Evolutionary conservation across 2,888 invertebrate species (phyloP), one percentile per base, ranked within the genome.

Genomic region (Eudasyphora cyanicolor): DNA sequence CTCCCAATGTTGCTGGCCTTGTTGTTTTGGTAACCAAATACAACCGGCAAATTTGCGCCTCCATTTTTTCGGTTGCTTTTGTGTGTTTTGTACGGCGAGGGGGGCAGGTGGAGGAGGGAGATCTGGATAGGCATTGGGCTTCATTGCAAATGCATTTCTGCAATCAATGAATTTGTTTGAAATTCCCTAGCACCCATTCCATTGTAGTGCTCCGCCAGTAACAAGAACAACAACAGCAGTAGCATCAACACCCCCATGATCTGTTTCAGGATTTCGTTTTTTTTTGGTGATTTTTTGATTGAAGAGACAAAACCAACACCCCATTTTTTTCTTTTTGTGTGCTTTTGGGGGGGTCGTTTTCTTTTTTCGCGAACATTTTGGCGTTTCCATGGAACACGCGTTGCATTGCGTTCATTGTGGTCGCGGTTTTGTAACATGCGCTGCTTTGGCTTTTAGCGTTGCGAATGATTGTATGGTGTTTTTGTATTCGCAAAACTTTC

Each of bases 401-500:
- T 77, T 85, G 85, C 71, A 79, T 77, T 82, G 86, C 77, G 85
- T 85, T 84, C 82, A 85, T 84, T 86, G 85, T 81, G 85, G 86
- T 86, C 71, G 79, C 83, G 78, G 78, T 86, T 85, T 84, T 76
- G 70, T 73, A 76, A 70, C 79, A 76, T 49, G 64, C 79, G 19
- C 35, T 51, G 64, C 21, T 21, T 49, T 70, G 35, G 35, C 62
- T 51, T 38, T 24, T 21, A 24, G 12, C 60, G 21, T 17, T 42
- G 57, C 3, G 17, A 32, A 17, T 32, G 4, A 54, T n/a, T n/a
- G n/a, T n/a, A n/a, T n/a, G 27, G 17, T 32, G 57, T 24, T n/a
- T n/a, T n/a, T n/a, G 14, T 38, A 35, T 57, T 8, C 24, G 32
- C 69, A n/a, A 35, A 62, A 21, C 2, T 38, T 51, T 75, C 76